Conservation (phyloP, 1,140 invertebrate species). For the Drosophila mauritiana region DNA sequence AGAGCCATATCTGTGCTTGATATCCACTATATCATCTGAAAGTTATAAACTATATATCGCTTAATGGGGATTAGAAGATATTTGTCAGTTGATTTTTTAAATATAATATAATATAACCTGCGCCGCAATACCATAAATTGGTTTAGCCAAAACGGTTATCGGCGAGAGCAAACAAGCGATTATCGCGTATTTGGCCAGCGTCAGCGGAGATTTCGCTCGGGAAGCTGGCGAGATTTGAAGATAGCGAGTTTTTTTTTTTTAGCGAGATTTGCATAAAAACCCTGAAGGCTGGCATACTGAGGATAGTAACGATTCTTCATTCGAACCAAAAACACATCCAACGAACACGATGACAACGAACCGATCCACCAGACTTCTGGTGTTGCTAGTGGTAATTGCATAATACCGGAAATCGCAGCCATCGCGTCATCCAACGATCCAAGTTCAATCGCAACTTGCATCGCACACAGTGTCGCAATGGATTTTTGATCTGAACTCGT, state of each 20-base stretch:
- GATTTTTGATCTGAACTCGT: too few species aligned
- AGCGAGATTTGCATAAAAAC: conserved; percentile 53
- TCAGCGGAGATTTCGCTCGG: conserved; percentile 49
- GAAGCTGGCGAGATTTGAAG: conserved; percentile 6
- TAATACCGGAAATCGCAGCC: conserved; percentile 22
- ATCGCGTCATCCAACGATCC: background rate
- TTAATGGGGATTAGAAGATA: background rate
- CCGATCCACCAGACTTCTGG: conserved; percentile 64
- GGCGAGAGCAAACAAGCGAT: conserved; percentile 59
- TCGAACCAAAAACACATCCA: conserved; percentile 67
- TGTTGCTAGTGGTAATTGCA: conserved; percentile 75
- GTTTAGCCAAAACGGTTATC: conserved; percentile 57
- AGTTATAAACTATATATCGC: background rate
- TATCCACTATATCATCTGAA: background rate
- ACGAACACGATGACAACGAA: conserved; percentile 78
- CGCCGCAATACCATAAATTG: conserved; percentile 78
- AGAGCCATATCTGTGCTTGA: background rate
- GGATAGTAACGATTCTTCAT: conserved; percentile 74
- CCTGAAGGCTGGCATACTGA: background rate
- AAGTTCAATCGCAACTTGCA: background rate
- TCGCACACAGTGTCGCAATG: conserved; percentile 3
- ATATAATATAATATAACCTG: conserved; percentile 5
- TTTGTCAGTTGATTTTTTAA: background rate
- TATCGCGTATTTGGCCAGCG: conserved; percentile 64
- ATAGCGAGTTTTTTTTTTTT: conserved; percentile 7